phyloP scores from a whole-genome alignment of 2,888 invertebrate species.

The Clunio marinus region DNA sequence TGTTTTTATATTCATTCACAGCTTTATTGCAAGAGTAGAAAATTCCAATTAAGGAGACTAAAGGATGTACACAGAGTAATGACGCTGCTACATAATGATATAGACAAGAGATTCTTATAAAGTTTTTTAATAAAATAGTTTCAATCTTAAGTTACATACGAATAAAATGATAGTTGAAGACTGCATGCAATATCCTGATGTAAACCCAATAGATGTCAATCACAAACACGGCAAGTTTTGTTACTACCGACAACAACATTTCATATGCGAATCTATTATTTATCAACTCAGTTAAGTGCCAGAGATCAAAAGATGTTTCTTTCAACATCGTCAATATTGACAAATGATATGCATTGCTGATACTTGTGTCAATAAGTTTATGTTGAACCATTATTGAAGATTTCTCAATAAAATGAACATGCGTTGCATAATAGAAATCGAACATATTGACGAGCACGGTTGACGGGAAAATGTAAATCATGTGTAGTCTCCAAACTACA shows the following conservation, averaged over 20 bases:
- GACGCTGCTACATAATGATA: neutral
- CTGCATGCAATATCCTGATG: neutral
- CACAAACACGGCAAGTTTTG: neutral
- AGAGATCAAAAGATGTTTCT: neutral
- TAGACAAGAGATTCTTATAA: too few species aligned
- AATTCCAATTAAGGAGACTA: neutral
- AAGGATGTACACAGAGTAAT: neutral
- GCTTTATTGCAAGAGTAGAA: neutral
- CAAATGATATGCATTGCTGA: too few species aligned
- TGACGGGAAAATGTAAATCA: neutral
- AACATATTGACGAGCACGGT: neutral
- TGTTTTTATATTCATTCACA: neutral
- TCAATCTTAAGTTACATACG: neutral
- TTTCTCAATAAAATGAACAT: slow-evolving; percentile 14
- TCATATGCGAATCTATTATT: neutral
- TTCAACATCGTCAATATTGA: neutral
- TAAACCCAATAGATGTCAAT: neutral
- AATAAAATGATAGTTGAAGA: neutral
- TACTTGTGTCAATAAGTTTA: too few species aligned
- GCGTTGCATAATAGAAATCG: neutral
- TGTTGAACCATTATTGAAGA: slow-evolving; percentile 18
- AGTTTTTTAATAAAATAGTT: neutral
- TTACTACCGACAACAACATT: neutral
- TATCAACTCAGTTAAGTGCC: neutral
- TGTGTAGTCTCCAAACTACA: neutral